A percentile compares a stretch with the other conserved stretches of the same genome.
phyloP scores from a whole-genome alignment of 2,888 invertebrate genomes.

The Torymus aiolomorphi region DNA sequence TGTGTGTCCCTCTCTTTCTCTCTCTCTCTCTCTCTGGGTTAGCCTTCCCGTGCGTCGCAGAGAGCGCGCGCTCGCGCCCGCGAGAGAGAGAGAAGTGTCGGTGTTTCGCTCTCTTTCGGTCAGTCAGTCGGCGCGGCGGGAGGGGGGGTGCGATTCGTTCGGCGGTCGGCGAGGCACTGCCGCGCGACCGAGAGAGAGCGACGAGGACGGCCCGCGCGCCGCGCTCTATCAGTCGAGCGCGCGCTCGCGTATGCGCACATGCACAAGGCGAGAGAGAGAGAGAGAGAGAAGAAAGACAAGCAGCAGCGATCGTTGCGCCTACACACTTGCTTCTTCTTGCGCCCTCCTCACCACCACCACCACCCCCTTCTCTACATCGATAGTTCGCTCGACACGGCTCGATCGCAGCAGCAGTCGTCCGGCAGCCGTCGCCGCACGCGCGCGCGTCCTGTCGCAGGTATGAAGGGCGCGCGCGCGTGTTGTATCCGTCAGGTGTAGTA shows the following conservation, averaged over 20 bases:
- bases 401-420: not conserved
- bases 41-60: too few species aligned
- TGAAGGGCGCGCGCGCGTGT: too few species aligned
- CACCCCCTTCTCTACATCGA: not conserved
- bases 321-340: not conserved
- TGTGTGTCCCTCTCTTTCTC: too few species aligned
- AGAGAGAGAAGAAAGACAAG: not conserved
- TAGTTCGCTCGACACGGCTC: constrained; percentile 3
- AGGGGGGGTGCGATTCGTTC: constrained; percentile 35
- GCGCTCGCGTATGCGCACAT: constrained; percentile 7
- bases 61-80: too few species aligned
- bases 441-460: not conserved
- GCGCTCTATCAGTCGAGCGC: not conserved
- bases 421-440: too few species aligned
- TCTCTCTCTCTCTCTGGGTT: too few species aligned
- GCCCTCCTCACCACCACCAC: not conserved
- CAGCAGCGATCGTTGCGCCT: constrained; percentile 41
- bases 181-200: not conserved
- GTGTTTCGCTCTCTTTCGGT: constrained; percentile 3
- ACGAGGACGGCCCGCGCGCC: not conserved
- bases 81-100: not conserved
- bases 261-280: not conserved
- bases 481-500: too few species aligned
- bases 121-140: not conserved
- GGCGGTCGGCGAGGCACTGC: constrained; percentile 56